Evolutionary conservation across 2,888 invertebrate genomes (phyloP), one percentile per base, ranked within the genome.

Genomic region (Pseudococcus viburni): DNA sequence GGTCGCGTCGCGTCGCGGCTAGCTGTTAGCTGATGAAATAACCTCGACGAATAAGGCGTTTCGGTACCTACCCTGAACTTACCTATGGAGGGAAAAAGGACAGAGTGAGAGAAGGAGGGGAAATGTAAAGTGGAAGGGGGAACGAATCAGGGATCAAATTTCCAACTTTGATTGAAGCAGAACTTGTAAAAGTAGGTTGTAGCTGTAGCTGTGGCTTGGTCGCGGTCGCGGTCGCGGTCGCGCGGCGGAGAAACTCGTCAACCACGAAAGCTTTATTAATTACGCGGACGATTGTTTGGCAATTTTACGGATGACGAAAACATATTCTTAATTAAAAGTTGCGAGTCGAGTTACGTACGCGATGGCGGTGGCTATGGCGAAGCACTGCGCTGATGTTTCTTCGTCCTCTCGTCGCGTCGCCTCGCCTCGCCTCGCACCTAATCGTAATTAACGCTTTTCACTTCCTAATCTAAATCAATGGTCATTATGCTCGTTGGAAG

Each of bases 321-420:
- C 68, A 26, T 26, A 68, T 68, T 68, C 68, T 68, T 68, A 68
- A 68, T 68, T 68, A 68, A 68, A 68, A 68, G 68, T 68, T 68
- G 68, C 55, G 55, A 42, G 42, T 42, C 42, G 42, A 42, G 42
- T 6, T 9, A n/a, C n/a, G 5, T 15, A 55, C n/a, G 55, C 26
- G 26, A n/a, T n/a, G n/a, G n/a, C n/a, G n/a, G n/a, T n/a, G n/a
- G n/a, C n/a, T n/a, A n/a, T n/a, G n/a, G n/a, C n/a, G n/a, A n/a
- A n/a, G n/a, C n/a, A n/a, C n/a, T 33, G 3, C 26, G 26, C 26
- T 3, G 26, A 33, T 33, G 26, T 33, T 33, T 33, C n/a, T n/a
- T n/a, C n/a, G n/a, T n/a, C n/a, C n/a, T n/a, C n/a, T n/a, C 26
- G 26, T 33, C 26, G 12, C 5, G 15, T n/a, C 17, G 55, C 55